Percentiles rank a stretch among this genome's conserved stretches.
Conservation (phyloP, 2,888 invertebrate genomes). For the Bellardia bayeri region DNA sequence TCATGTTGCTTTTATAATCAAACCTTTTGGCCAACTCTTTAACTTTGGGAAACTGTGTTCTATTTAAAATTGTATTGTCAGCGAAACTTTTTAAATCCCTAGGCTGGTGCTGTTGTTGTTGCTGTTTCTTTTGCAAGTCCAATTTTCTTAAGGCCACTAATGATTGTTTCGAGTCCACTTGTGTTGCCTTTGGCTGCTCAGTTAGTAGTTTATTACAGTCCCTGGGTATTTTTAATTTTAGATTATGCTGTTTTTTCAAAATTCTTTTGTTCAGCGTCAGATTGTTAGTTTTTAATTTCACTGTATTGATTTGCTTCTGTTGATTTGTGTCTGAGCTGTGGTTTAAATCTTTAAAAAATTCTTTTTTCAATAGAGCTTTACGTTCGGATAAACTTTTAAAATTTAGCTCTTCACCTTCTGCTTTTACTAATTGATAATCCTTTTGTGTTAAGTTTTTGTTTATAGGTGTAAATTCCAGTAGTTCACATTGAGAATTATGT, state of each 20-base stretch:
- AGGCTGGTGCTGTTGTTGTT: background rate
- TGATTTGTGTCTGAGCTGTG: background rate
- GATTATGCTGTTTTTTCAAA: conserved; percentile 66
- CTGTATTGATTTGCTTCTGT: conserved; percentile 9
- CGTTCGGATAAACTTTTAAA: conserved; percentile 76
- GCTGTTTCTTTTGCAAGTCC: conserved; percentile 69
- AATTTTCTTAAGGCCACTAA: conserved; percentile 73
- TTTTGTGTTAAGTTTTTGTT: conserved; percentile 41
- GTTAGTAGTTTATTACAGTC: conserved; percentile 46
- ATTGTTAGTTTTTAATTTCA: conserved; percentile 40
- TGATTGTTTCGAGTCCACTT: conserved; percentile 49
- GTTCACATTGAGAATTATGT: conserved; percentile 61
- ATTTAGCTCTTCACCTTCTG: conserved; percentile 19
- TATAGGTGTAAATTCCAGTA: conserved; percentile 54
- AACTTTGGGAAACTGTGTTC: conserved; percentile 72
- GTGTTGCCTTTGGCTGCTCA: conserved; percentile 26
- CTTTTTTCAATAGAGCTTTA: conserved; percentile 78
- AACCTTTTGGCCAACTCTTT: conserved; percentile 78
- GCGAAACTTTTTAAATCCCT: conserved; percentile 12
- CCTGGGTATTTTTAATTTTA: conserved; percentile 69
- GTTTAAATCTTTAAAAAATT: conserved; percentile 77
- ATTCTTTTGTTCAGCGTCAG: conserved; percentile 44
- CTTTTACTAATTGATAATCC: conserved; percentile 41
- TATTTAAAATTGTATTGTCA: background rate
- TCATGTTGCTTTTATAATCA: conserved; percentile 75